Conservation (phyloP, 2,888 invertebrate genomes). For the Argynnis bischoffii region DNA sequence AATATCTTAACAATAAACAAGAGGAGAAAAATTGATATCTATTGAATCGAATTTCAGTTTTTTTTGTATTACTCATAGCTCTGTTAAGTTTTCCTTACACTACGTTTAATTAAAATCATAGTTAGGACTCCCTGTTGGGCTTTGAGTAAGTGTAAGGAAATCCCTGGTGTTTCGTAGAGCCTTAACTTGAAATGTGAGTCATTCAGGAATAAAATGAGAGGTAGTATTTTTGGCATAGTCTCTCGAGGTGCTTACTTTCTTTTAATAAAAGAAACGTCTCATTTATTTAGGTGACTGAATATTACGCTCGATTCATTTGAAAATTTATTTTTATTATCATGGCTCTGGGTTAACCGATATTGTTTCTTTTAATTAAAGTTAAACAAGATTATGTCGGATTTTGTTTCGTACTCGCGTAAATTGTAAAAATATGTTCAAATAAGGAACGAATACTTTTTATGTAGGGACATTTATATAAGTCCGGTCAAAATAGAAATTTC, state of each 20-base stretch:
- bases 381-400: constrained; percentile 32
- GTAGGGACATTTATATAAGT: too few relatives aligned
- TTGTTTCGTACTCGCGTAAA: constrained; percentile 18
- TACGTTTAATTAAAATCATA: constrained; percentile 42
- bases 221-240: constrained; percentile 30
- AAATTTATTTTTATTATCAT: constrained; percentile 29
- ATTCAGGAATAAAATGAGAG: constrained; percentile 37
- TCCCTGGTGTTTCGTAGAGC: constrained; percentile 38
- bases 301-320: constrained; percentile 23
- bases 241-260: constrained; percentile 18
- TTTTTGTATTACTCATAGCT: constrained; percentile 15
- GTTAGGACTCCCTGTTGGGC: constrained; percentile 29
- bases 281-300: constrained; percentile 21
- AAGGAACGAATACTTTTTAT: background rate
- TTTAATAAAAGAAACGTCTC: constrained; percentile 23
- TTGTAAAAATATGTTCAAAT: background rate
- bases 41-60: background rate
- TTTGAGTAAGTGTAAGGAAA: constrained; percentile 29
- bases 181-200: constrained; percentile 38
- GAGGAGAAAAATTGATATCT: background rate
- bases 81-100: constrained; percentile 29
- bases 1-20: too few relatives aligned
- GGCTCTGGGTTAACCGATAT: constrained; percentile 22
- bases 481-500: too few relatives aligned
- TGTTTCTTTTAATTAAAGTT: constrained; percentile 29